These are phyloP conservation scores for Nixonia krombeini DNA, from an alignment of 1,140 invertebrate genomes.

Conservation along the genomic window DNA sequence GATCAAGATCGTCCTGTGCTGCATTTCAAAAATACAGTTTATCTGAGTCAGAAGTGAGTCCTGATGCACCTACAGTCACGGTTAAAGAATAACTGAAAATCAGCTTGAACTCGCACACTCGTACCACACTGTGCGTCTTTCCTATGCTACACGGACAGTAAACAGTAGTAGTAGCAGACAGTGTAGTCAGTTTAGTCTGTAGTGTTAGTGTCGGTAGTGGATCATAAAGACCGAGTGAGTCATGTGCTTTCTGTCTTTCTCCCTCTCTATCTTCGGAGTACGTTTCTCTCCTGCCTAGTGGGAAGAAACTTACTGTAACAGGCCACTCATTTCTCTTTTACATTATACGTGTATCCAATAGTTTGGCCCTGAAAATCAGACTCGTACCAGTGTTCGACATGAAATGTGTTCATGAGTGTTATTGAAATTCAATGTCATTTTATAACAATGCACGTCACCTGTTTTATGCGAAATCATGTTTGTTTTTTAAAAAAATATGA, in stretches of 20 bases:
- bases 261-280: slow-evolving; percentile 12
- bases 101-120: slow-evolving; percentile 15
- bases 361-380: neutral
- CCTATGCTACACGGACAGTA: too few species aligned
- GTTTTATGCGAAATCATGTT: too few species aligned
- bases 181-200: too few species aligned
- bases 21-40: slow-evolving; percentile 39
- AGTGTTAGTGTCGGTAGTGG: too few species aligned
- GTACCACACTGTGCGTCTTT: too few species aligned
- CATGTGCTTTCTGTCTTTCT: slow-evolving; percentile 53
- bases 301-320: slow-evolving; percentile 11
- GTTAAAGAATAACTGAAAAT: slow-evolving; percentile 44
- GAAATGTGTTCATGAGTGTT: too few species aligned
- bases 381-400: neutral
- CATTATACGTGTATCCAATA: neutral
- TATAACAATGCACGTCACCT: too few species aligned
- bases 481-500: too few species aligned
- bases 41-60: slow-evolving; percentile 9
- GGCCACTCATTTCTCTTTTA: neutral
- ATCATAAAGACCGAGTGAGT: slow-evolving; percentile 13
- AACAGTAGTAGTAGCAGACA: neutral
- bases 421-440: too few species aligned
- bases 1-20: slow-evolving; percentile 46
- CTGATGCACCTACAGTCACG: slow-evolving; percentile 26
- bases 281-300: neutral